Base-by-base conservation (phyloP, 1,140 invertebrate species). In the Ectropis grisescens region DNA sequence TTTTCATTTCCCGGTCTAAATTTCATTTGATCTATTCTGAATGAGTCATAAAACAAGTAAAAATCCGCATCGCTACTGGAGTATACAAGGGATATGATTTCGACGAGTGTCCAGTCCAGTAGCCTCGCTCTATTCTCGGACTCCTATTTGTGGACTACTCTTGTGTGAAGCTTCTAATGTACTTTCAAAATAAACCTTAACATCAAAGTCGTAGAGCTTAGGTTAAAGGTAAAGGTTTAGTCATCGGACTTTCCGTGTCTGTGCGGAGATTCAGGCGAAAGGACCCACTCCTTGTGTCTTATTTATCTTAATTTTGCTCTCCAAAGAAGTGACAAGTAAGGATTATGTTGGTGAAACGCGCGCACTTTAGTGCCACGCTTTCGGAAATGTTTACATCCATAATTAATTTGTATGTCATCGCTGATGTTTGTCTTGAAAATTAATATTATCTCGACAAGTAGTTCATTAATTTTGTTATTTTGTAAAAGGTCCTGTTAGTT, bases 101-200 rank as follows among this genome's bases (percentile, higher is more conserved):
- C 64, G 61, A 56, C 58, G 61, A 45, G 41, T 75, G 69, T 80
- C 70, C 70, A 80, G 69, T 80, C 70, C 70, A 80, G 71, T 78
- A 78, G 70, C 75, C 75, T 80, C 75, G 72, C 64, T 76, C 75
- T 80, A 80, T 80, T 80, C 70, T 76, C 49, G 68, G 60, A 69
- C 61, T 59, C 56, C 75, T 80, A 80, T 80, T 80, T 78, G 75
- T 78, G 62, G 68, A 75, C 56, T 60, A 65, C 61, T 65, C 61
- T 57, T 47, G 46, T 53, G 45, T 59, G 60, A 56, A 67, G 58
- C 56, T 50, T n/a, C 55, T 51, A 13, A 38, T 34, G 41, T 36
- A 38, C 36, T 24, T 27, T 33, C 30, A 49, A 58, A 71, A 53
- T 68, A 45, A 65, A 67, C 60, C 60, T 39, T 76, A 69, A 43